Percentiles rank a stretch among this genome's conserved stretches.
Conservation (phyloP, 2,888 invertebrate genomes). For the Mythimna pallens region DNA sequence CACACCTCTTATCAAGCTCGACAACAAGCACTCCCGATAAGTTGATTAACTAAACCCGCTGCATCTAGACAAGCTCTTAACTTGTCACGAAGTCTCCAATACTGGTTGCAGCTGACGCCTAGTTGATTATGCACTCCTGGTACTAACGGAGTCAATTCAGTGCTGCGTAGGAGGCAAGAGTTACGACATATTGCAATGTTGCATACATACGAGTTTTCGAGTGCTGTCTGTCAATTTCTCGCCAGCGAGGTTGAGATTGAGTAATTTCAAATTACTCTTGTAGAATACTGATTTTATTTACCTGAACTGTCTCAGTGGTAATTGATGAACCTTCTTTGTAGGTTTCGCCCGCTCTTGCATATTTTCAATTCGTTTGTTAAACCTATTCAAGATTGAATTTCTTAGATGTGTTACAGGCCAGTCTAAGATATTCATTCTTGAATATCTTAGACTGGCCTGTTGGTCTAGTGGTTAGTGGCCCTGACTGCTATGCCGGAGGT, state of each 20-base stretch:
- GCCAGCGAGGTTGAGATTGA: conserved; percentile 22
- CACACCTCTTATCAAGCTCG: conserved; percentile 47
- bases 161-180: conserved; percentile 42
- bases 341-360: too few species aligned
- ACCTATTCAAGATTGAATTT: not conserved
- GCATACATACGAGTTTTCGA: conserved; percentile 23
- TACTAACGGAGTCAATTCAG: conserved; percentile 20
- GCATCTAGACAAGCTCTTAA: conserved; percentile 44
- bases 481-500: too few species aligned
- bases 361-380: not conserved
- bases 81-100: conserved; percentile 44
- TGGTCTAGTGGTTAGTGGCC: too few species aligned
- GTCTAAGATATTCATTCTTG: too few species aligned
- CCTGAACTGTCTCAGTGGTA: not conserved
- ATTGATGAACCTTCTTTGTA: not conserved
- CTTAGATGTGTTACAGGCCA: not conserved
- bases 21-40: conserved; percentile 30
- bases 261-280: conserved; percentile 13
- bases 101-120: conserved; percentile 38
- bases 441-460: too few species aligned
- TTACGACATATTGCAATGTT: conserved; percentile 44
- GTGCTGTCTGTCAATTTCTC: conserved; percentile 37
- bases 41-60: conserved; percentile 41
- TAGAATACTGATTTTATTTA: conserved; percentile 15
- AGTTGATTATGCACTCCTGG: conserved; percentile 53